Evolutionary conservation across 2,113 vertebrate genomes (phyloP), one percentile per base, ranked within the genome.

Genomic region (Odocoileus virginianus): DNA sequence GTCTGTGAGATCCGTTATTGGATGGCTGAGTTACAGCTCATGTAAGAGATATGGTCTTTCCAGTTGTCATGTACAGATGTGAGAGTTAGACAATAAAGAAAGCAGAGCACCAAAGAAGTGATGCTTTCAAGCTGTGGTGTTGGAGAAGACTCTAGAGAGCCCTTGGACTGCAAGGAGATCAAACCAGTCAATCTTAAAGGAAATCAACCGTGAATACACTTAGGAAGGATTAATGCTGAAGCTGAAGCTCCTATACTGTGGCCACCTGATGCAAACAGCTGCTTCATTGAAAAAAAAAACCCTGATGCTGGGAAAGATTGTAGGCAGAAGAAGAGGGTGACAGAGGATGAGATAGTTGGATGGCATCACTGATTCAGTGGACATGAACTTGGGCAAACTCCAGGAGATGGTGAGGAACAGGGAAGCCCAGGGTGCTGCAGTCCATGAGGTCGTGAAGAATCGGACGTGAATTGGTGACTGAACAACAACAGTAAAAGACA

Each of bases 391-490:
- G 67, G 5, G 67, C n/a, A 40, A 71, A 71, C 67, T 23, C 19
- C 10, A 0, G 0, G 67, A 71, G 19, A 40, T 71, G 19, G 19
- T 71, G 67, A 71, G 19, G n/a, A 9, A 71, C 67, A 23, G 67
- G 67, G n/a, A 71, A 12, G 1, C 67, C 19, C 36, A 5, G 67
- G n/a, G 10, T 54, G 52, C 52, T 54, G 52, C 52, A 54, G 52
- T 71, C n/a, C 67, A 23, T 40, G 67, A 40, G 67, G 67, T 40
- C 1, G 0, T 1, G 6, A 71, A 71, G 67, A 21, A 6, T 71
- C 0, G 0, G 67, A 71, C 0, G 0, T 40, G n/a, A 40, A 19
- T 40, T 40, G n/a, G 67, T 23, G 5, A 23, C 9, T 23, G n/a
- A 71, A 71, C 0, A 10, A 1, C 19, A 40, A 2, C 19, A 40